Evolutionary conservation across 2,113 vertebrate genomes (phyloP).

Genomic region (Pseudois nayaur): DNA sequence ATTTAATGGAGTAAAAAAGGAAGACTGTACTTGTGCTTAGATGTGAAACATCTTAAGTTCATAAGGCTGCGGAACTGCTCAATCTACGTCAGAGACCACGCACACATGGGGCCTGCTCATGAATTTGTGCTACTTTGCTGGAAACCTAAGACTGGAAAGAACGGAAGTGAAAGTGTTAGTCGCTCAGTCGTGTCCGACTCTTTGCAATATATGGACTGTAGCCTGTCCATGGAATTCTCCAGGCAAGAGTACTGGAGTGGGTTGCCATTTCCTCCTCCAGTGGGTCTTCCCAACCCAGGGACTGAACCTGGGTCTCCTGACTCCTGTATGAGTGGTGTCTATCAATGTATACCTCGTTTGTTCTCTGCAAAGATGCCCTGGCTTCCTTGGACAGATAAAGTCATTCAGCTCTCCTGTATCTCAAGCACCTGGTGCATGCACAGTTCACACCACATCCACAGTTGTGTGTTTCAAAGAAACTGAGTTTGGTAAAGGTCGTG

Average conservation of each 20-base stretch:
- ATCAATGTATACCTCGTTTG: fast-evolving
- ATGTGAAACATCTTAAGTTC: too few species aligned
- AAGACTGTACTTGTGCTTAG: not conserved
- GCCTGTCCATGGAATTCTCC: not conserved
- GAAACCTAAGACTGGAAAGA: not conserved
- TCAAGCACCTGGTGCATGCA: fast-evolving
- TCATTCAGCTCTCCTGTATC: not conserved
- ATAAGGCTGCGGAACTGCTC: not conserved
- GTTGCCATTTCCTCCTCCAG: not conserved
- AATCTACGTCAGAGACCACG: not conserved
- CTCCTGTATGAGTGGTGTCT: not conserved
- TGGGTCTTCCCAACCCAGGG: not conserved
- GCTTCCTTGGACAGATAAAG: not conserved
- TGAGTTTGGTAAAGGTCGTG: not conserved
- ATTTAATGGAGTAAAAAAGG: not conserved
- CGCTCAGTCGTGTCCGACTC: fast-evolving
- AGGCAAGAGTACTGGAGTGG: not conserved
- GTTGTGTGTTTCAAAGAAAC: not conserved
- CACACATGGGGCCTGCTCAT: fast-evolving
- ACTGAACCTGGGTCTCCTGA: not conserved
- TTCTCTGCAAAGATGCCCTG: not conserved
- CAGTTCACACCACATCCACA: not conserved
- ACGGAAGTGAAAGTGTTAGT: not conserved
- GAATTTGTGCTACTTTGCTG: not conserved
- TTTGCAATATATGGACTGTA: not conserved